Percentiles rank a stretch among this genome's conserved stretches.
Conservation (phyloP, 2,797 vertebrate genomes). For the Rhinoraja longicauda region DNA sequence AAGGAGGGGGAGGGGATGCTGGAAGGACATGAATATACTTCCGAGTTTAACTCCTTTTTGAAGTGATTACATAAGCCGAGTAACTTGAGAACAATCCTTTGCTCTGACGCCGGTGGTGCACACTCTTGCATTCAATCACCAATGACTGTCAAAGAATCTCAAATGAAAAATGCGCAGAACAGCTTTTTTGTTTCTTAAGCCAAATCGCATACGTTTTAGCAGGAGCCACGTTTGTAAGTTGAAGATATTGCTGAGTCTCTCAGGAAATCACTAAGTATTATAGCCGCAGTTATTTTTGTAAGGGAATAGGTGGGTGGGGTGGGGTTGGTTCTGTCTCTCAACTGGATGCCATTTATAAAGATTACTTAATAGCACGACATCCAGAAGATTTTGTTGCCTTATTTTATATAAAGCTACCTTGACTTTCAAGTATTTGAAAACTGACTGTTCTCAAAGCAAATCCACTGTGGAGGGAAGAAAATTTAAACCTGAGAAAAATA, state of each 20-base stretch:
- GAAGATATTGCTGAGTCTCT: neutral
- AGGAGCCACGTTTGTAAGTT: neutral
- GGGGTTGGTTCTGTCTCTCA: neutral
- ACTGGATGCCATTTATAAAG: neutral
- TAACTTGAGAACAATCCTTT: neutral
- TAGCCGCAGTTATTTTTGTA: conserved; percentile 8
- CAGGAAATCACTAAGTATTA: neutral
- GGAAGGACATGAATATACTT: too few species aligned
- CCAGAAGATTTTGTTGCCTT: neutral
- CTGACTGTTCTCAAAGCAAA: conserved; percentile 21
- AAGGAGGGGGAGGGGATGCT: neutral
- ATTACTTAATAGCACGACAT: neutral
- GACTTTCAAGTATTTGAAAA: neutral
- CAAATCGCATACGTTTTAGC: neutral
- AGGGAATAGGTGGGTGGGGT: neutral
- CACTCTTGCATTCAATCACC: neutral
- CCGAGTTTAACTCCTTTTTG: neutral
- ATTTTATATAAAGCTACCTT: neutral
- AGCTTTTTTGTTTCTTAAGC: neutral
- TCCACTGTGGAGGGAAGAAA: neutral
- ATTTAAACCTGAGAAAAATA: neutral
- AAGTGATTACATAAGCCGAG: neutral
- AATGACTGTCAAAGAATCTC: neutral
- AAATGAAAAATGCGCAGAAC: neutral
- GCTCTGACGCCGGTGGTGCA: neutral